Evolutionary conservation across 2,113 vertebrate species (phyloP).

Genomic region (Hydrochoerus hydrochaeris): DNA sequence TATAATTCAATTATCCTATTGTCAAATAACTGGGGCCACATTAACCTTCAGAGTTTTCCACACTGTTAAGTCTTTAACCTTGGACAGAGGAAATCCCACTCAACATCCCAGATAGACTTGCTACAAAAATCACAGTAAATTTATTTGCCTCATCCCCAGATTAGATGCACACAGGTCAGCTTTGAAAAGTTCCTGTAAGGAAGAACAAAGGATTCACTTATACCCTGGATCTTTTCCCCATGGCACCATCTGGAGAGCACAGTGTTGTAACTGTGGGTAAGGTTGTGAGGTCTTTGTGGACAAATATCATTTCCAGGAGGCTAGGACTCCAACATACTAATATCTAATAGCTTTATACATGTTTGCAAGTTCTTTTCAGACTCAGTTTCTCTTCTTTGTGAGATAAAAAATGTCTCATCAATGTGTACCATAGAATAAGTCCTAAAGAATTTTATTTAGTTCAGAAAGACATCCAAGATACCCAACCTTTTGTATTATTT

Average conservation of each 20-base stretch:
- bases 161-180: background rate
- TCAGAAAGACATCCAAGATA: background rate
- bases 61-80: background rate
- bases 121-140: slow-evolving; percentile 6
- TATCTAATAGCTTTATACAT: slow-evolving; percentile 42
- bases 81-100: background rate
- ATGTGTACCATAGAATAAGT: background rate
- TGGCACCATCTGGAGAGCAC: background rate
- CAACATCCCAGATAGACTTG: background rate
- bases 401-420: slow-evolving; percentile 42
- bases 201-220: slow-evolving; percentile 19
- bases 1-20: background rate
- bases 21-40: background rate
- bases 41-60: slow-evolving; percentile 16
- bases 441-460: background rate
- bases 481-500: slow-evolving; percentile 10
- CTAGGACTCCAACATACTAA: slow-evolving; percentile 4
- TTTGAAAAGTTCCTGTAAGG: background rate
- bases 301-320: background rate
- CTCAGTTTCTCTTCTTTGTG: slow-evolving; percentile 57
- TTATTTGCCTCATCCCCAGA: slow-evolving; percentile 56
- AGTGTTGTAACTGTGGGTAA: background rate
- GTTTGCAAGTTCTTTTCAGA: background rate
- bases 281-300: background rate
- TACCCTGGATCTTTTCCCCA: background rate